phyloP scores from a whole-genome alignment of 2,888 invertebrate genomes.

The Lapara coniferarum region DNA sequence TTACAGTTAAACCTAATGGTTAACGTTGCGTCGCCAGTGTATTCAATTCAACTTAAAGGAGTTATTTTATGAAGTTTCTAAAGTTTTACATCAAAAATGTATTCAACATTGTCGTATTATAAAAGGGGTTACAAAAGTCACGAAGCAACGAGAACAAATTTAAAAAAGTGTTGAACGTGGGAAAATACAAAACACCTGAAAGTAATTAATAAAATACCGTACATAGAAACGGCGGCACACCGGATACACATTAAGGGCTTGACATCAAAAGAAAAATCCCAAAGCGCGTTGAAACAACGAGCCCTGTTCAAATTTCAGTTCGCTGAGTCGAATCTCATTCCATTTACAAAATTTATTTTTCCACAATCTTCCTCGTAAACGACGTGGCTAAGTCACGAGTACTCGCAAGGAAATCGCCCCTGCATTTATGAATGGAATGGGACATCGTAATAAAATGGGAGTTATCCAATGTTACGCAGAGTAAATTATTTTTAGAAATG shows the following conservation, averaged over 20 bases:
- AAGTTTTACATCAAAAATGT: too few species aligned
- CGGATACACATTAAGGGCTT: conserved; percentile 27
- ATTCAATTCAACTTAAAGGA: too few species aligned
- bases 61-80: too few species aligned
- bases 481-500: background rate
- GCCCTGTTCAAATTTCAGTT: conserved; percentile 37
- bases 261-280: conserved; percentile 44
- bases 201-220: background rate
- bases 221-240: background rate
- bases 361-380: conserved; percentile 58
- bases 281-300: conserved; percentile 24
- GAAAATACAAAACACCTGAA: background rate
- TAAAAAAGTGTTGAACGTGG: background rate
- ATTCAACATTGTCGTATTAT: too few species aligned
- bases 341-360: conserved; percentile 64
- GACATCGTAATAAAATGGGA: background rate
- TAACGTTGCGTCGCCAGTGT: too few species aligned
- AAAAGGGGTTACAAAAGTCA: too few species aligned
- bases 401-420: conserved; percentile 53
- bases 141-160: too few species aligned
- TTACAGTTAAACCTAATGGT: too few species aligned
- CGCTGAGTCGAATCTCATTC: conserved; percentile 49
- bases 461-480: background rate
- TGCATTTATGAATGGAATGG: conserved; percentile 50
- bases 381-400: conserved; percentile 49